Conservation (phyloP, 1,140 invertebrate species). For the Paramacrobiotus metropolitanus region DNA sequence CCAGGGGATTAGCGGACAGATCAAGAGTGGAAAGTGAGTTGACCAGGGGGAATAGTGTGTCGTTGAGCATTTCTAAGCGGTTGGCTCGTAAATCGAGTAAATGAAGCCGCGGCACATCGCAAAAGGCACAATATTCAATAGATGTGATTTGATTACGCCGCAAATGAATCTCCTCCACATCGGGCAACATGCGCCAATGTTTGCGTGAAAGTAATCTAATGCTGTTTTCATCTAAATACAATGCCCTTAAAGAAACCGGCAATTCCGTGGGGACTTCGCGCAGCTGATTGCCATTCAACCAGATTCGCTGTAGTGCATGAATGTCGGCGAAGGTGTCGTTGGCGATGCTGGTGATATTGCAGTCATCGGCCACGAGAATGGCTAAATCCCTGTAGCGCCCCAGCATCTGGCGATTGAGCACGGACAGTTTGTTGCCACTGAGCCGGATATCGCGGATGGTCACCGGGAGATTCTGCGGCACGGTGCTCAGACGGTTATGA, state of each 20-base stretch:
- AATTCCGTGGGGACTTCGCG: background rate
- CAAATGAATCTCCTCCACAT: background rate
- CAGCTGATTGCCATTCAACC: background rate
- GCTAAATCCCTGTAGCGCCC: background rate
- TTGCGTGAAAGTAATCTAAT: background rate
- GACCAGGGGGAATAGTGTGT: background rate
- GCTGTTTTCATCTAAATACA: background rate
- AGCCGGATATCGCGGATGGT: conserved; percentile 1
- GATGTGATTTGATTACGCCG: background rate
- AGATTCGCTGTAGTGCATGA: background rate
- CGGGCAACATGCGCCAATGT: background rate
- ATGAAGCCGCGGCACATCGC: background rate
- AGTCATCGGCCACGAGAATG: background rate
- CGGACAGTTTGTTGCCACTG: background rate
- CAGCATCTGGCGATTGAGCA: background rate
- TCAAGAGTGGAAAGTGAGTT: background rate
- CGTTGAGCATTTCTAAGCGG: background rate
- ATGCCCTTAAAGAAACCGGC: background rate
- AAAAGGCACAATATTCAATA: background rate
- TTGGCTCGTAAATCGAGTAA: background rate
- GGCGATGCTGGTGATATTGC: background rate
- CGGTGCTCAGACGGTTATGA: background rate
- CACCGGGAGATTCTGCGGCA: background rate
- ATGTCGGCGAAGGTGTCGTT: background rate
- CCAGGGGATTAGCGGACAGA: background rate